A percentile compares a stretch with the other conserved stretches of the same genome.
These are phyloP conservation scores for Prionace glauca DNA, from an alignment of 2,797 vertebrate species.

Conservation along the genomic window DNA sequence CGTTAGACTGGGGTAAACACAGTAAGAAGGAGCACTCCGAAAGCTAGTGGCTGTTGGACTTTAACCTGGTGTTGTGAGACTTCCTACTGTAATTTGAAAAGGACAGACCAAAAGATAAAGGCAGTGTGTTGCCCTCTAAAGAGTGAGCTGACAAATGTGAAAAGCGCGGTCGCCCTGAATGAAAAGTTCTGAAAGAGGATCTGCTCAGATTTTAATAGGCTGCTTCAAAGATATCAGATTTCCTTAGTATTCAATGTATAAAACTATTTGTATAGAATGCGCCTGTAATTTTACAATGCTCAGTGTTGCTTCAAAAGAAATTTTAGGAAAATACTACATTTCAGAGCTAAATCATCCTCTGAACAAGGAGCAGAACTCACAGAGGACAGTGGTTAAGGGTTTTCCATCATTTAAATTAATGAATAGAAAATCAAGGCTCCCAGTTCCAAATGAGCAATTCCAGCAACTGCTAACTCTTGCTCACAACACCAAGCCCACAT, in stretches of 20 bases:
- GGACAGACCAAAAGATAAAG: background rate
- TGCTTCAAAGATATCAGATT: background rate
- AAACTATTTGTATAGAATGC: background rate
- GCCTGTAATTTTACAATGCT: background rate
- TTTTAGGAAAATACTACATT: background rate
- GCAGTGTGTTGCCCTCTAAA: background rate
- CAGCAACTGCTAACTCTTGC: background rate
- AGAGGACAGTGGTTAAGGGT: background rate
- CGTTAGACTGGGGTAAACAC: no score
- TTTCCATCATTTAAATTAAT: constrained; percentile 1
- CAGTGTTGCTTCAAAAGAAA: background rate
- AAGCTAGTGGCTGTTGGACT: no score
- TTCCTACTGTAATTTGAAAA: no score
- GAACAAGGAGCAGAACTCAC: background rate
- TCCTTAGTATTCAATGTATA: background rate
- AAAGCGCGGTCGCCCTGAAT: background rate
- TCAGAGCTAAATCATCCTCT: background rate
- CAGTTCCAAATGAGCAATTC: background rate
- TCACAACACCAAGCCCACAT: background rate
- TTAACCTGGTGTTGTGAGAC: no score
- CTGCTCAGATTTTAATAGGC: background rate
- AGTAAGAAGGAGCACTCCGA: no score
- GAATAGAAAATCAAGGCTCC: background rate
- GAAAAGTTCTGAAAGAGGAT: background rate
- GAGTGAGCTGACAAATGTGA: background rate